Evolutionary conservation across 1,140 invertebrate genomes (phyloP).

Genomic region (Holotrichia oblita): DNA sequence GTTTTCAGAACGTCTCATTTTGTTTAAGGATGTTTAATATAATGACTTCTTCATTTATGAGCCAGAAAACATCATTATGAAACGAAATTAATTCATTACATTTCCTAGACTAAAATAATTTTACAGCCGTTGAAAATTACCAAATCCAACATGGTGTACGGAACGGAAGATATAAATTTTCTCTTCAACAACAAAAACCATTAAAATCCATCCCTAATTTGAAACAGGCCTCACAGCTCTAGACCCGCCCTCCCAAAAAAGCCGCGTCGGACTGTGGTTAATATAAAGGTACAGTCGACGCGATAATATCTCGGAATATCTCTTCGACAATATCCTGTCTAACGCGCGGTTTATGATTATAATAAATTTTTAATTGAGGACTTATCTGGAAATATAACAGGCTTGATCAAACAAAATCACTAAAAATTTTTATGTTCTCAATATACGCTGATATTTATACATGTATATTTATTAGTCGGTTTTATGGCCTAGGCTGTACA

Average conservation of each 20-base stretch:
- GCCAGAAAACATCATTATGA: conserved; percentile 5
- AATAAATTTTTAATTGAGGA: conserved; percentile 9
- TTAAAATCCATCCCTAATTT: conserved; percentile 36
- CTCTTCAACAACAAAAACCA: conserved; percentile 35
- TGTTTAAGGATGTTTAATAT: background rate
- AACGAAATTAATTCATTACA: conserved; percentile 14
- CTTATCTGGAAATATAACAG: background rate
- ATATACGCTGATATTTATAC: background rate
- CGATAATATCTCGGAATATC: background rate
- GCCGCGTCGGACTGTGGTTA: background rate
- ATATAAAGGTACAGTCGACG: background rate
- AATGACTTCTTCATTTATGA: conserved; percentile 17
- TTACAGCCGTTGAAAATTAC: conserved; percentile 18
- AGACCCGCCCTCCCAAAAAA: conserved; percentile 6
- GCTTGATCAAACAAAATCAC: conserved; percentile 14
- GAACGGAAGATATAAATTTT: conserved; percentile 37
- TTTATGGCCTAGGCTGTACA: conserved; percentile 34
- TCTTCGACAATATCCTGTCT: background rate
- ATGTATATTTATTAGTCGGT: background rate
- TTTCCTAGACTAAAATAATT: conserved; percentile 24
- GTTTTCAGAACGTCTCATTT: background rate
- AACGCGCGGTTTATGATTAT: background rate
- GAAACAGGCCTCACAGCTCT: conserved; percentile 25
- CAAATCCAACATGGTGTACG: conserved; percentile 29
- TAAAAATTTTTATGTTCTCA: background rate